Base-by-base conservation (phyloP, 2,888 invertebrate genomes). In the Strigamia crassipes region DNA sequence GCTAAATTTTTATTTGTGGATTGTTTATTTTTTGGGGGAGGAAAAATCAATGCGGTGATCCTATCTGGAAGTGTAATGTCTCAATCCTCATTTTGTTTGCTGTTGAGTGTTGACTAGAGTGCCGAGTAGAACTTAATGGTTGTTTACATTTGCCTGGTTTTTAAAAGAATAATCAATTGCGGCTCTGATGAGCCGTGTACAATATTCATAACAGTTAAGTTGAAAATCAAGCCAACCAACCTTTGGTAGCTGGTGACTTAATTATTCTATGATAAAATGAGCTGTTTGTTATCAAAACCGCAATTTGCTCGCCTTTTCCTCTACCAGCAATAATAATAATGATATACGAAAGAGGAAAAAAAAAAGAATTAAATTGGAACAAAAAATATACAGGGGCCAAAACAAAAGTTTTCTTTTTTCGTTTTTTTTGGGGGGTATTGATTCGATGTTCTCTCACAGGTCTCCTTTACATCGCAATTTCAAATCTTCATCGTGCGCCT, bases 121-220 rank as follows among this genome's bases (percentile, higher is more conserved):
- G 61, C 61, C 61, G 61, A 61, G 61, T 23, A 18, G 61, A 61
- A n/a, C n/a, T 61, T 61, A 61, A 18, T 61, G 61, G 61, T 12
- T 61, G 61, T 61, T 61, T 61, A 61, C 61, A 61, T 61, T 61
- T 61, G 61, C 61, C 61, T 61, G 61, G 61, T 61, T 61, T 61
- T 61, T 61, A 61, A 61, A 21, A 61, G 61, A n/a, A 23, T 61
- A 61, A 61, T 61, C 61, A 61, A 61, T 61, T 61, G 61, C 61
- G 61, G 61, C 61, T 61, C 21, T 61, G 61, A 61, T 61, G 61
- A 61, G 61, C 21, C 61, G 21, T 18, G 18, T 61, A 18, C 61
- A 61, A 23, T 61, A 61, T 61, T 61, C 61, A 61, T 61, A 61
- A 61, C 61, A 23, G 18, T 61, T 61, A 61, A 23, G 21, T 23